Base-by-base conservation (phyloP, 2,888 invertebrate species). In the Seira sanloemensis region DNA sequence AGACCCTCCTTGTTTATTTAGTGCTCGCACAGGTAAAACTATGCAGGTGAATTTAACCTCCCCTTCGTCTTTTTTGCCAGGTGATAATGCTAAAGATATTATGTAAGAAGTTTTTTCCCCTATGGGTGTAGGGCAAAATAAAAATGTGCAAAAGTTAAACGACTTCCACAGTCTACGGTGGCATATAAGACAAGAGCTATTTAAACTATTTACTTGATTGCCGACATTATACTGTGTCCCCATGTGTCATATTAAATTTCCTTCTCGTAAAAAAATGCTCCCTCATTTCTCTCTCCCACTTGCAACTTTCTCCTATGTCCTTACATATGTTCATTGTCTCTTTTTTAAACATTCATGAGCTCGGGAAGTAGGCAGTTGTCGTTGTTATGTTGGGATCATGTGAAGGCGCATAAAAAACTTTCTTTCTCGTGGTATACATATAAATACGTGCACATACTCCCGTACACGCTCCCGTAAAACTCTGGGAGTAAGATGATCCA, bases 161-260 rank as follows among this genome's bases (percentile, higher is more conserved):
- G 50, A 50, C 50, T n/a, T n/a, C n/a, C n/a, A 12, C 50, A 50
- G 50, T 12, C 12, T 12, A 50, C 50, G 16, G 50, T n/a, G n/a
- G n/a, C n/a, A n/a, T n/a, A n/a, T n/a, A n/a, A 50, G 50, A 12
- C 25, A 54, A 24, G 65, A 24, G 27, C 58, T 71, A 68, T 81
- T 80, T 74, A 80, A 80, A 80, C 80, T 62, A 77, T 82, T 77
- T 82, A 82, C 77, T 77, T 72, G 82, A 82, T 72, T 82, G 76
- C 54, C 76, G 50, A 68, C 81, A 82, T 82, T 72, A 72, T 71
- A 82, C 77, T 77, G 73, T 77, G 82, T 82, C 77, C 82, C 77
- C 76, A 82, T 82, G 76, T 82, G 82, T 77, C 82, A 82, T 77
- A 82, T 82, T 82, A 82, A 50, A 72, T 37, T 75, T 24, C 19